A percentile compares a stretch with the other conserved stretches of the same genome.
These are phyloP conservation scores for Vidua macroura DNA, from an alignment of 2,113 vertebrate genomes.

Conservation along the genomic window DNA sequence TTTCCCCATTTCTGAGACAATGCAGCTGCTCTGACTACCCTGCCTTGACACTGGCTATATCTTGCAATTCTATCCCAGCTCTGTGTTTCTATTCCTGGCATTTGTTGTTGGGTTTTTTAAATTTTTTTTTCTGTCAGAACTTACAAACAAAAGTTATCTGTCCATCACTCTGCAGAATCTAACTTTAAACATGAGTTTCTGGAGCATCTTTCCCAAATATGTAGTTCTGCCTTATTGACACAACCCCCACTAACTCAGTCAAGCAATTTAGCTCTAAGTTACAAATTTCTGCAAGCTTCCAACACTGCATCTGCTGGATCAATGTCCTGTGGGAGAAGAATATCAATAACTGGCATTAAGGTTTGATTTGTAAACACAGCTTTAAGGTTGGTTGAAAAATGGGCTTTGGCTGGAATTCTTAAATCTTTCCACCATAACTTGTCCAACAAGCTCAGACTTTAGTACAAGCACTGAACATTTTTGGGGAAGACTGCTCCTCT, in stretches of 20 bases:
- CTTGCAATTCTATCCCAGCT: not conserved
- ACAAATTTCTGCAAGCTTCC: slow-evolving; percentile 1
- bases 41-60: not conserved
- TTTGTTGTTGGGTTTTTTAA: not conserved
- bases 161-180: not conserved
- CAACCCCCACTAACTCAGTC: not conserved
- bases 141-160: not conserved
- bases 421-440: not conserved
- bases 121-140: not conserved
- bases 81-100: not conserved
- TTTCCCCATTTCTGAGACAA: not conserved
- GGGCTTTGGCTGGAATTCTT: not conserved
- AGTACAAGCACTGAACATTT: not conserved
- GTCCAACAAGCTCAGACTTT: not conserved
- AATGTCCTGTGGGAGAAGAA: not conserved
- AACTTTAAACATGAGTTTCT: not conserved
- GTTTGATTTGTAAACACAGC: not conserved
- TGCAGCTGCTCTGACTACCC: not conserved
- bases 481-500: not conserved
- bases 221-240: not conserved
- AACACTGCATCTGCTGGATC: not conserved
- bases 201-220: not conserved
- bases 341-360: not conserved
- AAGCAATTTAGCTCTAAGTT: not conserved
- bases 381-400: not conserved